Conservation (phyloP, 2,113 vertebrate species). For the Erythrolamprus reginae region DNA sequence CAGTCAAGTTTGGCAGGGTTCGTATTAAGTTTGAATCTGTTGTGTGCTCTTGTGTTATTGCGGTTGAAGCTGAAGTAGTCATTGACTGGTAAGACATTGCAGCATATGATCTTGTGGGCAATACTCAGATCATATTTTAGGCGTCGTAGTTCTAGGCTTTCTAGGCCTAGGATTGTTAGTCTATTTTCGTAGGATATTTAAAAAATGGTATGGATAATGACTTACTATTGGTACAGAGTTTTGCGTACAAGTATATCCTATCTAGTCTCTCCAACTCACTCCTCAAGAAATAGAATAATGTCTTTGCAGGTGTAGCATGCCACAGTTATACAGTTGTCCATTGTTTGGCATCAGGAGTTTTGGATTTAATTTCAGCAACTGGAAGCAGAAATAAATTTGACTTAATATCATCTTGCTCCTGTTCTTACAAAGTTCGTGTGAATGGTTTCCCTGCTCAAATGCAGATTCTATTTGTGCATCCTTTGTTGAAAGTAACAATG, state of each 20-base stretch:
- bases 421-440: background rate
- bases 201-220: background rate
- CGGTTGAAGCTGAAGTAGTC: no score
- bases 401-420: background rate
- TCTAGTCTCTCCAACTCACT: background rate
- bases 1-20: no score
- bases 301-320: background rate
- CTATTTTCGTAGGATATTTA: no score
- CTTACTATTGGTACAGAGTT: background rate
- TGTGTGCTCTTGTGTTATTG: no score
- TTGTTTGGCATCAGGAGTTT: background rate
- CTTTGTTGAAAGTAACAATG: conserved; percentile 19
- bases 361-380: background rate
- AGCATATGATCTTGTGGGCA: no score
- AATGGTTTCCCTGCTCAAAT: conserved; percentile 18
- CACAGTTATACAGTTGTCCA: background rate
- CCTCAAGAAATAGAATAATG: background rate
- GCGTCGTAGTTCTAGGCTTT: no score
- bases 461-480: accelerated
- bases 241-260: background rate
- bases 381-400: background rate
- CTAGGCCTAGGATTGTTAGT: no score
- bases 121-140: no score
- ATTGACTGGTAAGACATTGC: no score
- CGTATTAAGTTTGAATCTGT: no score